Evolutionary conservation across 2,113 vertebrate species (phyloP).

Genomic region (Puntigrus tetrazona): DNA sequence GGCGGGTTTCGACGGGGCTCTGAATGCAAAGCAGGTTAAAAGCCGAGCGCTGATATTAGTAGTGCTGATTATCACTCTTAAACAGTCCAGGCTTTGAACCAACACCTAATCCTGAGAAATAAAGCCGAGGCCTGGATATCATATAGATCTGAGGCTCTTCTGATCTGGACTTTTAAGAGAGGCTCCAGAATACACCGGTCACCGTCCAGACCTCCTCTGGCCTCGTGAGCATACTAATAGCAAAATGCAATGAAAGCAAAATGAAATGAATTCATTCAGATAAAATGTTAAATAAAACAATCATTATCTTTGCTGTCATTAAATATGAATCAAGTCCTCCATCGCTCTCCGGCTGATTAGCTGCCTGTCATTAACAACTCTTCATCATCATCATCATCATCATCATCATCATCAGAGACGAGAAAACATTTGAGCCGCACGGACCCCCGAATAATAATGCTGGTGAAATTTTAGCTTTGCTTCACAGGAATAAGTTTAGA

Average conservation of each 20-base stretch:
- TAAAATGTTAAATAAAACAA: no score
- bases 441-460: not conserved
- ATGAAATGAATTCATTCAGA: no score
- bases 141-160: not conserved
- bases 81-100: not conserved
- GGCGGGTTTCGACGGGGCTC: slow-evolving; percentile 44
- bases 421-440: slow-evolving; percentile 36
- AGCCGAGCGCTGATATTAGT: slow-evolving; percentile 21
- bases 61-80: not conserved
- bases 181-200: not conserved
- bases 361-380: slow-evolving; percentile 40
- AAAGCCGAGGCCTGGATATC: not conserved
- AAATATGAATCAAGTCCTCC: slow-evolving; percentile 42
- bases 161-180: not conserved
- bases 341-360: not conserved
- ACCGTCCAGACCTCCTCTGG: not conserved
- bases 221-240: not conserved
- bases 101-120: not conserved
- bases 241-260: no score
- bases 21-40: slow-evolving; percentile 71
- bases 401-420: slow-evolving; percentile 52
- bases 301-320: not conserved
- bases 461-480: no score
- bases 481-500: no score
- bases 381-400: slow-evolving; percentile 51